Conservation (phyloP, 2,888 invertebrate genomes). For the Acanthosepion lycidas region DNA sequence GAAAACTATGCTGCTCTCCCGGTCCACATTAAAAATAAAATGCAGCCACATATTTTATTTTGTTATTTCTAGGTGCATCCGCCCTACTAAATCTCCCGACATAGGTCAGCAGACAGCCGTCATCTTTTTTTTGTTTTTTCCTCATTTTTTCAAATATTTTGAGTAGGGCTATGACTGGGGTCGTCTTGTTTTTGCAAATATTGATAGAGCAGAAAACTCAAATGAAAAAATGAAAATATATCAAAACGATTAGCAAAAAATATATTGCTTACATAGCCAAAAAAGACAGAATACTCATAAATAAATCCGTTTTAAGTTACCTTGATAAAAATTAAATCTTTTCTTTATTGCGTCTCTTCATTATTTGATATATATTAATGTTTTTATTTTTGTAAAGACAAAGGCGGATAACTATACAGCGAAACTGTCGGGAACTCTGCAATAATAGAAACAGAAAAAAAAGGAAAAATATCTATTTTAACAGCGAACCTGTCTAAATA, state of each 20-base stretch:
- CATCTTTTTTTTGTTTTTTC: neutral
- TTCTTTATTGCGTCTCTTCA: neutral
- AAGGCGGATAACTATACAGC: neutral
- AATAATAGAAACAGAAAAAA: neutral
- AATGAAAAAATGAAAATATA: neutral
- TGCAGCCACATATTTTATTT: neutral
- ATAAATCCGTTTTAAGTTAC: neutral
- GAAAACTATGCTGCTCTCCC: too few relatives aligned
- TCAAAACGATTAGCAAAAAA: conserved; percentile 22
- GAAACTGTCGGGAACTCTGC: neutral
- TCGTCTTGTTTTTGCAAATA: neutral
- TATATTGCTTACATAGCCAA: conserved; percentile 11
- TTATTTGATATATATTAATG: neutral
- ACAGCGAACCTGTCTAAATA: neutral
- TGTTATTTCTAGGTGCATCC: neutral
- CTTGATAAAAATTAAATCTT: conserved; percentile 8
- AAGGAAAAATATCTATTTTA: neutral
- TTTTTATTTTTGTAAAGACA: neutral
- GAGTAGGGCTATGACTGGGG: neutral
- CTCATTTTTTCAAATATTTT: neutral
- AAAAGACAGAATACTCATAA: neutral
- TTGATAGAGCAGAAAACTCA: neutral
- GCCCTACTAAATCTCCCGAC: conserved; percentile 13
- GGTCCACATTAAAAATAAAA: neutral
- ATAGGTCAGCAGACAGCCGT: conserved; percentile 33